Percentiles rank a stretch among this genome's conserved stretches.
phyloP scores from a whole-genome alignment of 2,797 vertebrate genomes.

The Acipenser transmontanus region DNA sequence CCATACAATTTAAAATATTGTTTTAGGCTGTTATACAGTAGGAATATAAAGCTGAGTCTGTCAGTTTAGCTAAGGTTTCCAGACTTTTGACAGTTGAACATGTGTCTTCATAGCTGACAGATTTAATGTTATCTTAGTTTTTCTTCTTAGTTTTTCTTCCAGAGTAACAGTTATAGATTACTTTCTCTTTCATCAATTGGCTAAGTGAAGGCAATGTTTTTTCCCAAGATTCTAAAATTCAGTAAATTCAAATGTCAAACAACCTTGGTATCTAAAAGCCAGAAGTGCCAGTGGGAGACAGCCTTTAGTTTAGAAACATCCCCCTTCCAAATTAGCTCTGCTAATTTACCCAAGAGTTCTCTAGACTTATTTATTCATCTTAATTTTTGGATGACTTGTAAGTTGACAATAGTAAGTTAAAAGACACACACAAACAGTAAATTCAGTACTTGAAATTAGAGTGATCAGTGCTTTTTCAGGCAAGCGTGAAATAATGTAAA shows the following conservation, averaged over 20 bases:
- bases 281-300: neutral
- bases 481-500: too few relatives aligned
- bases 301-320: neutral
- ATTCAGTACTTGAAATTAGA: too few relatives aligned
- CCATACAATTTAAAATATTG: neutral
- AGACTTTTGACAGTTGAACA: neutral
- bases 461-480: too few relatives aligned
- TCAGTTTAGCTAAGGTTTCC: constrained; percentile 3
- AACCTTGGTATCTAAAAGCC: neutral
- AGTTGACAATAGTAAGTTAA: too few relatives aligned
- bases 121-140: neutral
- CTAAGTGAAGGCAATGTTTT: neutral
- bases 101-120: neutral
- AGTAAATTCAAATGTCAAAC: constrained; percentile 6
- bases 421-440: too few relatives aligned
- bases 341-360: neutral
- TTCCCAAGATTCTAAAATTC: neutral
- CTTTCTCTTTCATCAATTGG: neutral
- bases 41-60: neutral
- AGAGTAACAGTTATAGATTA: neutral
- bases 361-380: neutral
- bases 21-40: constrained; percentile 17
- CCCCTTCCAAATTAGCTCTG: neutral
- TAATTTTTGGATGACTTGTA: too few relatives aligned
- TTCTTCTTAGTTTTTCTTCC: too few relatives aligned